A percentile compares a stretch with the other conserved stretches of the same genome.
phyloP scores from a whole-genome alignment of 2,113 vertebrate genomes.

The Anoura caudifer region DNA sequence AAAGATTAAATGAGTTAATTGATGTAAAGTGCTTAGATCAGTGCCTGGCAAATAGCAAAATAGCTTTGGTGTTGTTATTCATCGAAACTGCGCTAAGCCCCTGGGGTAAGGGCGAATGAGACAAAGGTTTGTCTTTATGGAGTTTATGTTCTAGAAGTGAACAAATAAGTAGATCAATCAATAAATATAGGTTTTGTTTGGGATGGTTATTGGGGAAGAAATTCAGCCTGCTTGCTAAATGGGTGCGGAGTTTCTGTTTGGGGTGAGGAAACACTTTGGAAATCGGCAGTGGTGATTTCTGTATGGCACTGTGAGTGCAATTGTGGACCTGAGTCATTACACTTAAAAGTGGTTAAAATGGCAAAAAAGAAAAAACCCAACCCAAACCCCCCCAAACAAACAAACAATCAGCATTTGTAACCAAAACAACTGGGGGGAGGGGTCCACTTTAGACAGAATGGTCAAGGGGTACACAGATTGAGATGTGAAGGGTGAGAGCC shows the following conservation, averaged over 20 bases:
- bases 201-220: background rate
- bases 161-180: background rate
- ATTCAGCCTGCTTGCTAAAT: background rate
- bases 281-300: background rate
- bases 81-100: background rate
- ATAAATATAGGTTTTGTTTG: background rate
- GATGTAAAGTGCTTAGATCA: background rate
- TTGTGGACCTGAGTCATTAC: background rate
- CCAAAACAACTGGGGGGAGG: background rate
- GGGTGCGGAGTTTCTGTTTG: background rate
- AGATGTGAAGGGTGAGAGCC: background rate
- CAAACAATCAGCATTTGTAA: background rate
- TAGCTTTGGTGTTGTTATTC: background rate
- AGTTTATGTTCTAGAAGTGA: slow-evolving; percentile 40
- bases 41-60: background rate
- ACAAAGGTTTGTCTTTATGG: slow-evolving; percentile 5
- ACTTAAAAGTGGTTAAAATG: slow-evolving; percentile 14
- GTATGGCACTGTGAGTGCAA: background rate
- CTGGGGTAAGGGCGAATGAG: background rate
- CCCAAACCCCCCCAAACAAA: too few relatives aligned
- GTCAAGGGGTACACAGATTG: background rate
- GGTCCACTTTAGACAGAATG: background rate
- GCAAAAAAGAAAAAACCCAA: background rate
- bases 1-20: slow-evolving; percentile 6
- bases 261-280: background rate